Evolutionary conservation across 2,888 invertebrate genomes (phyloP).

Genomic region (Stenolophus ochropezus): DNA sequence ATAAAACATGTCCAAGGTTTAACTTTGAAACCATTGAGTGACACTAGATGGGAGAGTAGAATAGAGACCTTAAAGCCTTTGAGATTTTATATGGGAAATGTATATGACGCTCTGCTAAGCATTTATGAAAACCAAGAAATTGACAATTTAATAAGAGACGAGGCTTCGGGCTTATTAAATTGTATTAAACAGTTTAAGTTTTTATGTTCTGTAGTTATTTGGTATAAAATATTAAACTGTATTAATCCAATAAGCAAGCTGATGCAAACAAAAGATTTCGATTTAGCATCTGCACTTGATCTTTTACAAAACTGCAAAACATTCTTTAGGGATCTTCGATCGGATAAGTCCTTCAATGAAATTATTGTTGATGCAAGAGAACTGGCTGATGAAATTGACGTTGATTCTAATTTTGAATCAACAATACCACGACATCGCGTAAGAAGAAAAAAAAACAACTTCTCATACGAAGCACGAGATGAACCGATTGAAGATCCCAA

Average conservation of each 20-base stretch:
- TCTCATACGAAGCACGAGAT: conserved; percentile 62
- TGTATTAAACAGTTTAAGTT: conserved; percentile 59
- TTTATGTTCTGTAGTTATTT: conserved; percentile 61
- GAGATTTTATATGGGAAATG: neutral
- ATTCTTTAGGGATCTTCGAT: conserved; percentile 63
- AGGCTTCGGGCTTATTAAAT: conserved; percentile 60
- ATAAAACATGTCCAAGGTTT: no score
- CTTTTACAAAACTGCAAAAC: conserved; percentile 63
- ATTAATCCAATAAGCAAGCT: conserved; percentile 63
- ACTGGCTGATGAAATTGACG: conserved; percentile 63
- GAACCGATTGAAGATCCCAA: conserved; percentile 62
- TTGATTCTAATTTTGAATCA: conserved; percentile 62
- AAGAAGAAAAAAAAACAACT: conserved; percentile 61
- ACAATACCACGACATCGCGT: conserved; percentile 60
- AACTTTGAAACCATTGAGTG: no score
- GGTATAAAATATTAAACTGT: conserved; percentile 62
- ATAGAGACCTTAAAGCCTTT: neutral
- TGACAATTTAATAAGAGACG: conserved; percentile 59
- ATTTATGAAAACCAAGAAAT: conserved; percentile 38
- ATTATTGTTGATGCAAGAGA: conserved; percentile 63
- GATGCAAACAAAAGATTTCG: conserved; percentile 63
- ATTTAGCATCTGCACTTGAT: conserved; percentile 62
- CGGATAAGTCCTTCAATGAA: conserved; percentile 63
- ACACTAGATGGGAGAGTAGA: neutral
- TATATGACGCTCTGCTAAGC: neutral